Conservation (phyloP, 2,888 invertebrate species). For the Strigamia transsilvanica region DNA sequence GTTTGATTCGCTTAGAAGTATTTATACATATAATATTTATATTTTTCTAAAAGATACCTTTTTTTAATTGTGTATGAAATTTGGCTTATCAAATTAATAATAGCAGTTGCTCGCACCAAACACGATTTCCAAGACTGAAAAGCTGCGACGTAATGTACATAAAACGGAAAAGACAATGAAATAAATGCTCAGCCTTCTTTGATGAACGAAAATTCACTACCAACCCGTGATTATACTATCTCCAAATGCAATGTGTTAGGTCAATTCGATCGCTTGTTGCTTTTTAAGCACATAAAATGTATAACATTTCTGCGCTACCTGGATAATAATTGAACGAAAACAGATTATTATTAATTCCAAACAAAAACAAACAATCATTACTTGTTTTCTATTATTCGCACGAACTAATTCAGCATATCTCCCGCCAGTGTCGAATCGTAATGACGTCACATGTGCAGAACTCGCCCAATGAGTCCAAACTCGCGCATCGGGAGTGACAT, state of each 20-base stretch:
- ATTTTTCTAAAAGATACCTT: background rate
- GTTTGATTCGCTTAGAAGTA: background rate
- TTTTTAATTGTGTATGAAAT: background rate
- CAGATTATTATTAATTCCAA: background rate
- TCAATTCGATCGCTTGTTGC: slow-evolving; percentile 88
- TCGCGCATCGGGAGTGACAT: too few relatives aligned
- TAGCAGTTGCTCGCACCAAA: background rate
- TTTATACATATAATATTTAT: background rate
- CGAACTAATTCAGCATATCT: slow-evolving; percentile 82
- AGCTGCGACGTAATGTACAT: background rate
- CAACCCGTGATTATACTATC: slow-evolving; percentile 80
- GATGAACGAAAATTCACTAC: slow-evolving; percentile 20
- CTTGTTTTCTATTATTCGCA: slow-evolving; percentile 86
- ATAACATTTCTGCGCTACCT: slow-evolving; percentile 99
- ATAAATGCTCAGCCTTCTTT: background rate
- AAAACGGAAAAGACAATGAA: slow-evolving; percentile 7
- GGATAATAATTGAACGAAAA: slow-evolving; percentile 60
- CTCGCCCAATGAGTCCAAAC: too few relatives aligned
- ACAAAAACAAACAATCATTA: slow-evolving; percentile 61
- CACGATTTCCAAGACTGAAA: background rate
- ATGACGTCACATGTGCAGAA: too few relatives aligned
- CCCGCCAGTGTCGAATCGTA: too few relatives aligned
- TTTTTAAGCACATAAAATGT: slow-evolving; percentile 97
- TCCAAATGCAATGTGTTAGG: slow-evolving; percentile 83
- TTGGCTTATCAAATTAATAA: background rate